These are phyloP conservation scores for Microtus ochrogaster DNA, from an alignment of 2,113 vertebrate species.

Conservation along the genomic window DNA sequence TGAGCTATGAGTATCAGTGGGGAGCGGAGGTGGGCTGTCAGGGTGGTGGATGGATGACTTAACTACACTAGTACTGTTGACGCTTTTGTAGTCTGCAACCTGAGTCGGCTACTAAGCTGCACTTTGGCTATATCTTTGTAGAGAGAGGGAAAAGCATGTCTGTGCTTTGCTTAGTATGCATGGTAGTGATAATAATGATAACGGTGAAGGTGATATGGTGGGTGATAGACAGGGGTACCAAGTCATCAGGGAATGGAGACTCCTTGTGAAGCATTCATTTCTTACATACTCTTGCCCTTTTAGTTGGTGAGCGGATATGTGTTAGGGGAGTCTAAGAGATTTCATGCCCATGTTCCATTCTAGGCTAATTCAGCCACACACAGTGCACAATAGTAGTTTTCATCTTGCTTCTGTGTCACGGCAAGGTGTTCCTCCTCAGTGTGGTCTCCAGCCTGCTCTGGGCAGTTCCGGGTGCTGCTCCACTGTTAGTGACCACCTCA, in stretches of 20 bases:
- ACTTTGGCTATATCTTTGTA: constrained; percentile 1
- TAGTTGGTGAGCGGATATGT: background rate
- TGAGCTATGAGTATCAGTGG: background rate
- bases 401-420: background rate
- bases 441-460: background rate
- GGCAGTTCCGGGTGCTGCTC: background rate
- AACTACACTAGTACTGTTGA: background rate
- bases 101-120: background rate
- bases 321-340: background rate
- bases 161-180: background rate
- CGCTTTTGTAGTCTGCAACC: constrained; percentile 26
- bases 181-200: background rate
- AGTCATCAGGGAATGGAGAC: background rate
- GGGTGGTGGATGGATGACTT: background rate
- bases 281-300: background rate
- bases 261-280: constrained; percentile 37
- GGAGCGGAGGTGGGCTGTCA: background rate
- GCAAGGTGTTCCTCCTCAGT: background rate
- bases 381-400: background rate
- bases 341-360: background rate
- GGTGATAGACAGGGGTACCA: background rate
- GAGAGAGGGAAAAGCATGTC: background rate
- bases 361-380: background rate
- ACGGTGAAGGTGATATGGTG: background rate
- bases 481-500: background rate